phyloP scores from a whole-genome alignment of 2,113 vertebrate species.

The Athene cunicularia region DNA sequence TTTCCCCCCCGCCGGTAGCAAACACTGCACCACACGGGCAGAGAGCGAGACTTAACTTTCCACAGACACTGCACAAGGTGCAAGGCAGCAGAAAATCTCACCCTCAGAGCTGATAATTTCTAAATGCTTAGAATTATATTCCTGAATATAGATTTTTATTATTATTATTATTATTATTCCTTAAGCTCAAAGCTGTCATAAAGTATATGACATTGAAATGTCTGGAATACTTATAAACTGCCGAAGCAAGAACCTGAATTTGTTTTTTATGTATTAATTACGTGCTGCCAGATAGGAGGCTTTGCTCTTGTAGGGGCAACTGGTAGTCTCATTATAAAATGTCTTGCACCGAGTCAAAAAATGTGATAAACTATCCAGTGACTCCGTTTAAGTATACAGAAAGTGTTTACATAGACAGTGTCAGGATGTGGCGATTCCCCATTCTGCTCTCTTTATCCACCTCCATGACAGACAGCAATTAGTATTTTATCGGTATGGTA shows the following conservation, averaged over 20 bases:
- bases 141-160: neutral
- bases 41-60: neutral
- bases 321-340: slow-evolving; percentile 29
- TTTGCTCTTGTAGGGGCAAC: slow-evolving; percentile 20
- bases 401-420: neutral
- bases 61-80: neutral
- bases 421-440: neutral
- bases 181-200: slow-evolving; percentile 17
- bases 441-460: neutral
- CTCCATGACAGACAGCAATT: neutral
- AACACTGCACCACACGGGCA: accelerated
- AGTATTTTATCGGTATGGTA: accelerated
- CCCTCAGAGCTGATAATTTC: neutral
- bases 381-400: too few relatives aligned
- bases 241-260: neutral
- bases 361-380: neutral
- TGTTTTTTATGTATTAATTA: slow-evolving; percentile 60
- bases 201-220: neutral
- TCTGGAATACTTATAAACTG: neutral
- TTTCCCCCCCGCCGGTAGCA: neutral
- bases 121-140: neutral
- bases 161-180: neutral
- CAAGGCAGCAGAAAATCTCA: neutral
- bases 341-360: neutral
- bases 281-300: neutral